A percentile compares a stretch with the other conserved stretches of the same genome.
These are phyloP conservation scores for Hymenopus coronatus DNA, from an alignment of 2,888 invertebrate genomes.

Conservation along the genomic window DNA sequence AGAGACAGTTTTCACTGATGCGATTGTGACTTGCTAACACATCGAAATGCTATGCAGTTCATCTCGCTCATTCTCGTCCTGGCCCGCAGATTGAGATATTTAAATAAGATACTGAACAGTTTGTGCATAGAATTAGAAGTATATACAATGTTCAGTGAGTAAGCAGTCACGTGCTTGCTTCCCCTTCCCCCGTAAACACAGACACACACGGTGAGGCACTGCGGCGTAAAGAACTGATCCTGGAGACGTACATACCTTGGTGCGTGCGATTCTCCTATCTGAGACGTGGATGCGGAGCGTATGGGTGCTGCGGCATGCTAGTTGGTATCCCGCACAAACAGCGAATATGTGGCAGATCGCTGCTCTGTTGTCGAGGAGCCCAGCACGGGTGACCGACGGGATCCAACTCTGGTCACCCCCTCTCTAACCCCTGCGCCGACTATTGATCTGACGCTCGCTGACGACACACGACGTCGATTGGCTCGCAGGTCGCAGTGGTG, in stretches of 20 bases:
- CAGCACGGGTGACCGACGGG: background rate
- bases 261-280: background rate
- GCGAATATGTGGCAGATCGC: background rate
- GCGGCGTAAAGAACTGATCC: background rate
- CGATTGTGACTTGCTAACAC: background rate
- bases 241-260: background rate
- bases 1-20: no score
- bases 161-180: background rate
- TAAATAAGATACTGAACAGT: background rate
- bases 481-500: background rate
- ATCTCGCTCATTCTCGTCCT: background rate
- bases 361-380: background rate
- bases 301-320: no score
- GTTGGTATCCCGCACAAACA: no score
- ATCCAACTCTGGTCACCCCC: background rate
- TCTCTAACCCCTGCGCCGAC: background rate
- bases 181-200: background rate
- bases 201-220: background rate
- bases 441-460: slow-evolving; percentile 15
- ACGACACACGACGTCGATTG: background rate
- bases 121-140: background rate
- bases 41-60: background rate
- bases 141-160: background rate
- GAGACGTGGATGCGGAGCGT: no score
- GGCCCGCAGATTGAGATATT: background rate